These are phyloP conservation scores for Rhogogaster chlorosoma DNA, from an alignment of 2,888 invertebrate species.

Conservation along the genomic window DNA sequence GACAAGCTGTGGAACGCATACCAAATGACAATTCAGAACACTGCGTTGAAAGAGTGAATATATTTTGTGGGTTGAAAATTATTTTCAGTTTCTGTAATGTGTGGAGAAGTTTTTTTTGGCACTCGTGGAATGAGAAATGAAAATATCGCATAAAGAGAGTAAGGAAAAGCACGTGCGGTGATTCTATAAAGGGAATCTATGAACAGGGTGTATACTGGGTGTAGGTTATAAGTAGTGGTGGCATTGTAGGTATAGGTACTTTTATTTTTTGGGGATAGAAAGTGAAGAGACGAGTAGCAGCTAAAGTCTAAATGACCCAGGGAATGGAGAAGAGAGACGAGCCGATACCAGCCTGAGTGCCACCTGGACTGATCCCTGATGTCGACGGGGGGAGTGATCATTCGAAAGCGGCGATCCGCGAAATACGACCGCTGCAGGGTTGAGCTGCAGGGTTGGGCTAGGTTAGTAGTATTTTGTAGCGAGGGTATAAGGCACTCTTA, in stretches of 20 bases:
- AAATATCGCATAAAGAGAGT: background rate
- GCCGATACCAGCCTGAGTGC: slow-evolving; percentile 37
- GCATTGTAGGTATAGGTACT: background rate
- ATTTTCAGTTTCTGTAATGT: background rate
- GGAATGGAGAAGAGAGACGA: slow-evolving; percentile 49
- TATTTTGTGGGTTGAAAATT: background rate
- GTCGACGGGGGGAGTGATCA: slow-evolving; percentile 71
- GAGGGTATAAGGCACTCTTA: slow-evolving; percentile 64
- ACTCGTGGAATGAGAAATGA: too few relatives aligned
- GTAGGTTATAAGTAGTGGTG: background rate
- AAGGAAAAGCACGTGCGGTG: background rate
- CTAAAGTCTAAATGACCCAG: slow-evolving; percentile 68
- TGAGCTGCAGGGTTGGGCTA: slow-evolving; percentile 13
- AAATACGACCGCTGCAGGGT: slow-evolving; percentile 73
- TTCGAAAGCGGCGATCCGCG: slow-evolving; percentile 76
- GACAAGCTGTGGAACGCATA: background rate
- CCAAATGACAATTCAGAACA: background rate
- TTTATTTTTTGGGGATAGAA: background rate
- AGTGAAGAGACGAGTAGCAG: slow-evolving; percentile 55
- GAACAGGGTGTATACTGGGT: background rate
- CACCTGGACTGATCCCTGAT: slow-evolving; percentile 44
- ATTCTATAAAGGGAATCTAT: background rate
- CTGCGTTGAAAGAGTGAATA: background rate
- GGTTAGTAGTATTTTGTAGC: slow-evolving; percentile 31
- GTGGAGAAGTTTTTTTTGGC: too few relatives aligned